Evolutionary conservation across 2,888 invertebrate species (phyloP).

Genomic region (Tubiluchus corallicola): DNA sequence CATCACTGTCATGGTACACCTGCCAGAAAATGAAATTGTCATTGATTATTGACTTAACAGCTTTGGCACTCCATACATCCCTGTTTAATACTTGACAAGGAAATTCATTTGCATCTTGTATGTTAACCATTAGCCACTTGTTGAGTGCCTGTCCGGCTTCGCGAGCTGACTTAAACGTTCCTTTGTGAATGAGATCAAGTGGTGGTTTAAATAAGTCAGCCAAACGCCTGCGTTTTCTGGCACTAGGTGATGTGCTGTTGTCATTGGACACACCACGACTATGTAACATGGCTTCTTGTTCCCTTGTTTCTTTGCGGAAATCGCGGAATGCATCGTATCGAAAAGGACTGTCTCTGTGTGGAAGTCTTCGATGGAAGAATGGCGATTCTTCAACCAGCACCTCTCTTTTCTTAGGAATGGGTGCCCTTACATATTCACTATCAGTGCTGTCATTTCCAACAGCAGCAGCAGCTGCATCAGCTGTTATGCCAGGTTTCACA

Average conservation of each 20-base stretch:
- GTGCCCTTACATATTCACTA: conserved; percentile 28
- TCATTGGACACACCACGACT: background rate
- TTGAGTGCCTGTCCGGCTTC: conserved; percentile 37
- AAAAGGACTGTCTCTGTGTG: too few relatives aligned
- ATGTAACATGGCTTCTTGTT: conserved; percentile 13
- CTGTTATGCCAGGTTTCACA: conserved; percentile 5
- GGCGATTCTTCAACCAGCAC: conserved; percentile 29
- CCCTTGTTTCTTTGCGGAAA: conserved; percentile 34
- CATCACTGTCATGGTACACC: conserved; percentile 36
- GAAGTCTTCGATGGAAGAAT: conserved; percentile 17
- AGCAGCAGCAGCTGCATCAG: conserved; percentile 4
- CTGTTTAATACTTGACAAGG: conserved; percentile 47
- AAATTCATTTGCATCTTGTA: conserved; percentile 47
- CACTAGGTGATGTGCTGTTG: conserved; percentile 9
- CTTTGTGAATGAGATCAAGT: conserved; percentile 42
- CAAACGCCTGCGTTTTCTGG: conserved; percentile 35
- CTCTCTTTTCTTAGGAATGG: conserved; percentile 33
- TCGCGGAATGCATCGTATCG: conserved; percentile 34
- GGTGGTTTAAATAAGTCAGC: conserved; percentile 50
- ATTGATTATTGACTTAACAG: conserved; percentile 40
- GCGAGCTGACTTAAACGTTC: conserved; percentile 39
- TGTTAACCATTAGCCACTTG: conserved; percentile 48
- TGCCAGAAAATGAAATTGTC: conserved; percentile 50
- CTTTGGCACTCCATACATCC: conserved; percentile 46
- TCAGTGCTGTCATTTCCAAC: background rate